Percentiles rank a stretch among this genome's conserved stretches.
Evolutionary conservation across 2,113 vertebrate species (phyloP).

Genomic region (Parus major): DNA sequence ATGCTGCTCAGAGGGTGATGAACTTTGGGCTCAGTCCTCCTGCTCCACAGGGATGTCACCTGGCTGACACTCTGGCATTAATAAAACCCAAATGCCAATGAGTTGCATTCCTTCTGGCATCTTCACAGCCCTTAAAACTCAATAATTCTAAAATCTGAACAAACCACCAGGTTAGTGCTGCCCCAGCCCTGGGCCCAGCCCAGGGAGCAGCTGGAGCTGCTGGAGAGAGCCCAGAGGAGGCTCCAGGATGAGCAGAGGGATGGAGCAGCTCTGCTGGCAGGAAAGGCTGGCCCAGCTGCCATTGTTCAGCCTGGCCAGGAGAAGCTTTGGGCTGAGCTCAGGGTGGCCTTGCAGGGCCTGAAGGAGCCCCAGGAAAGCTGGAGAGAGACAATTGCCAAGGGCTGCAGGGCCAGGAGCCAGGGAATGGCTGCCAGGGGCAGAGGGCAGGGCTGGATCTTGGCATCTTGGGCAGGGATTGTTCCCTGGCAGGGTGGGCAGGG

Average conservation of each 20-base stretch:
- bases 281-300: not conserved
- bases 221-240: not conserved
- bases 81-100: not conserved
- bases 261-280: not conserved
- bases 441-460: not conserved
- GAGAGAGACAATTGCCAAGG: not conserved
- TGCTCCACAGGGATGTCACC: not conserved
- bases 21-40: not conserved
- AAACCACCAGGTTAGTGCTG: not conserved
- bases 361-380: not conserved
- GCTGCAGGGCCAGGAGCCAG: not conserved
- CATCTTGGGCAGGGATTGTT: not conserved
- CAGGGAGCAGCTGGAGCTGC: not conserved
- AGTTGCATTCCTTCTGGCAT: not conserved
- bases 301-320: not conserved
- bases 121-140: not conserved
- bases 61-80: not conserved
- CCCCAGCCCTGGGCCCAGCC: not conserved
- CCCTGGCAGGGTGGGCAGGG: not conserved
- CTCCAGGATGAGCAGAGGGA: not conserved
- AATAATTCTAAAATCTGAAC: not conserved
- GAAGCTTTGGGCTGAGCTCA: not conserved
- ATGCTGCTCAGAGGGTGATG: not conserved
- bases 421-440: not conserved
- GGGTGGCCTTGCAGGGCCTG: not conserved